Conservation (phyloP, 2,113 vertebrate species). For the human region DNA sequence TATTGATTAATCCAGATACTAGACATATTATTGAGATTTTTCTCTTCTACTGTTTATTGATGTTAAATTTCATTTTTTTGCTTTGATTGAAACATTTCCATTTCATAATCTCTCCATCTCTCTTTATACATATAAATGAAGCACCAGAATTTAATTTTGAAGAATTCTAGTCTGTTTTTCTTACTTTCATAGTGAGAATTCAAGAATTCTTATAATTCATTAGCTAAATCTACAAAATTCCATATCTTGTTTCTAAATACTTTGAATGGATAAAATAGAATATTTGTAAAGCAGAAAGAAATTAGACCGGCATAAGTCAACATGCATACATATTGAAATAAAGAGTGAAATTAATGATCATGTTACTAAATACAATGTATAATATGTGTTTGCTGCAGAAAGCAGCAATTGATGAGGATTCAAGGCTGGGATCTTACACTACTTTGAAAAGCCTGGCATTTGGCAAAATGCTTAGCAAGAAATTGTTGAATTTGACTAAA, state of each 20-base stretch:
- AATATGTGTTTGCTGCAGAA: not conserved
- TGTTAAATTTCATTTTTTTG: not conserved
- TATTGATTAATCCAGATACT: not conserved
- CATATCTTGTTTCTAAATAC: not conserved
- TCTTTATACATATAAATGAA: not conserved
- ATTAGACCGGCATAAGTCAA: not conserved
- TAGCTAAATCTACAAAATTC: not conserved
- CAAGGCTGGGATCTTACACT: not conserved
- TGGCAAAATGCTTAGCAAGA: not conserved
- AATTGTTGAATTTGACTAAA: not conserved
- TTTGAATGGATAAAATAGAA: not conserved
- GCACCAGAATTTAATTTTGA: not conserved
- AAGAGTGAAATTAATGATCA: not conserved
- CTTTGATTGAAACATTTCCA: not conserved
- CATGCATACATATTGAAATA: not conserved
- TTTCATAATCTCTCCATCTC: not conserved
- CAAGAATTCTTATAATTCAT: not conserved
- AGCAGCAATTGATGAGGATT: not conserved
- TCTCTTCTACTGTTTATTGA: not conserved
- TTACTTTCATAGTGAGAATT: slow-evolving; percentile 13
- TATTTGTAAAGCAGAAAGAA: not conserved
- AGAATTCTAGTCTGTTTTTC: not conserved
- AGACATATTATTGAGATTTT: not conserved
- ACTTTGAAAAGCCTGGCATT: not conserved
- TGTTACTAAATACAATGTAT: not conserved